Percentiles rank a stretch among this genome's conserved stretches.
These are phyloP conservation scores for Timandra comae DNA, from an alignment of 2,888 invertebrate genomes.

Conservation along the genomic window DNA sequence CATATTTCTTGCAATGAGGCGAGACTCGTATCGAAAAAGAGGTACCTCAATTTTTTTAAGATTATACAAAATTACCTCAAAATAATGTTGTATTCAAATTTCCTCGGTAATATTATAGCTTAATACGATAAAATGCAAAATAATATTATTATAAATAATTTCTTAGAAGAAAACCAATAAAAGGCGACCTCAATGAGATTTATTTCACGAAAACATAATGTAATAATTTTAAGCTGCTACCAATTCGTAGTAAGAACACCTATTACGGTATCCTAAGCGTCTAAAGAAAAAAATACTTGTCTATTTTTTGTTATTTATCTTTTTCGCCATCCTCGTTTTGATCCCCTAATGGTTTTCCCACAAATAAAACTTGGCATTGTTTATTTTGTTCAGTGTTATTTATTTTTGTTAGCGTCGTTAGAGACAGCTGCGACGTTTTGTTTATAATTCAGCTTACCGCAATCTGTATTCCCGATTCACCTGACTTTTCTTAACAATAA, in stretches of 20 bases:
- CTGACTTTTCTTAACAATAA: constrained; percentile 32
- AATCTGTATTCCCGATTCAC: constrained; percentile 45
- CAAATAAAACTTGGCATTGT: constrained; percentile 62
- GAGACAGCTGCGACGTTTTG: constrained; percentile 54
- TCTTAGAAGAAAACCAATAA: too few species aligned
- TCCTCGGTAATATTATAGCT: too few species aligned
- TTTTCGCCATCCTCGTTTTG: constrained; percentile 44
- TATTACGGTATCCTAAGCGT: constrained; percentile 27
- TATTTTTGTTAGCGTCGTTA: constrained; percentile 53
- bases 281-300: constrained; percentile 29
- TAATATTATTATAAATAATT: too few species aligned
- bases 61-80: too few species aligned
- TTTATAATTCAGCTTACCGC: constrained; percentile 57
- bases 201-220: constrained; percentile 9
- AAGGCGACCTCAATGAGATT: constrained; percentile 7
- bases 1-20: too few species aligned
- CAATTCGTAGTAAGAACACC: constrained; percentile 16
- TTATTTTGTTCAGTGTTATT: constrained; percentile 58
- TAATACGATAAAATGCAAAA: too few species aligned
- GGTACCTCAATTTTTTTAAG: too few species aligned
- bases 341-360: constrained; percentile 61
- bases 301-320: constrained; percentile 47
- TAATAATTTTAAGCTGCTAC: constrained; percentile 17
- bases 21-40: too few species aligned
- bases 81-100: too few species aligned